Evolutionary conservation across 2,797 vertebrate genomes (phyloP).

Genomic region (Amazona finschi): DNA sequence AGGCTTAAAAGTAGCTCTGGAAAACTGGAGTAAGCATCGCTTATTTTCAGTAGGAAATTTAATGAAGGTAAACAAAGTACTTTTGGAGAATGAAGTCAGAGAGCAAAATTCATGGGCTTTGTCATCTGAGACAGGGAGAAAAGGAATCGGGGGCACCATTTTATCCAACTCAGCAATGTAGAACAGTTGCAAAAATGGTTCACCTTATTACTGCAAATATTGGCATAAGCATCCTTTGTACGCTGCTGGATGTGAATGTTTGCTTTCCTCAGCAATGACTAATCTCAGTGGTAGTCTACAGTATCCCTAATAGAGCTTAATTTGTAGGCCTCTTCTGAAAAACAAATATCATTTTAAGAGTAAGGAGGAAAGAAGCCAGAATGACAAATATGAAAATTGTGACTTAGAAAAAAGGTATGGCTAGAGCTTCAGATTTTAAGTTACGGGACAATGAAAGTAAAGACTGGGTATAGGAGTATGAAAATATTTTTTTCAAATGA

Average conservation of each 20-base stretch:
- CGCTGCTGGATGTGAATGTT: not conserved
- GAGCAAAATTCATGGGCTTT: not conserved
- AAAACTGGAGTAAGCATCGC: not conserved
- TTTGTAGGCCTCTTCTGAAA: not conserved
- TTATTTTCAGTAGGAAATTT: not conserved
- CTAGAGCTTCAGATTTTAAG: not conserved
- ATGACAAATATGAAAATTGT: not conserved
- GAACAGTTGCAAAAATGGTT: not conserved
- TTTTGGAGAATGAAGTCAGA: not conserved
- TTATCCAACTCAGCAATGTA: not conserved
- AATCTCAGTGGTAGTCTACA: not conserved
- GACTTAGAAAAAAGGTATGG: not conserved
- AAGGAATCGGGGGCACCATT: fast-evolving
- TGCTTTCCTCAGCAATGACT: not conserved
- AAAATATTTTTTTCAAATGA: not conserved
- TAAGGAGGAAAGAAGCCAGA: not conserved
- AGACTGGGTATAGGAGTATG: not conserved
- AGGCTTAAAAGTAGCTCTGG: not conserved
- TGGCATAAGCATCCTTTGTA: not conserved
- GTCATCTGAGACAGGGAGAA: not conserved
- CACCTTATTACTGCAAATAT: not conserved
- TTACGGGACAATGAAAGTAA: not conserved
- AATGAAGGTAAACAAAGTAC: not conserved
- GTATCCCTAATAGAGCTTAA: not conserved
- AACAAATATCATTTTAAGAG: too few relatives aligned